These are phyloP conservation scores for Notolepis coatsorum DNA, from an alignment of 2,797 vertebrate species.

Conservation along the genomic window DNA sequence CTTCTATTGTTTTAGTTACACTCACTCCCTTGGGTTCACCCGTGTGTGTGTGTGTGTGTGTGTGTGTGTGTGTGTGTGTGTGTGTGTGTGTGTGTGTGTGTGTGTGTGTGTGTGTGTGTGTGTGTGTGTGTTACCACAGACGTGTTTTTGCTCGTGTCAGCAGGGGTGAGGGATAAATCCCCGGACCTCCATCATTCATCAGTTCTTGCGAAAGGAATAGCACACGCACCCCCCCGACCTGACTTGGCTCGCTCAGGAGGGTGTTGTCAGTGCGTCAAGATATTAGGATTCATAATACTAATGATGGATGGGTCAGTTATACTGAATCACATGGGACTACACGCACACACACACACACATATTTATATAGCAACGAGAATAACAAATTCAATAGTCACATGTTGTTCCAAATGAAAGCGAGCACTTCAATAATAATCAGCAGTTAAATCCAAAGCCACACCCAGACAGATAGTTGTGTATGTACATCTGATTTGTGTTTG, in stretches of 20 bases:
- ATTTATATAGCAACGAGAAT: no score
- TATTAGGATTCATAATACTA: slow-evolving; percentile 23
- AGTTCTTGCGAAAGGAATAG: slow-evolving; percentile 32
- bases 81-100: background rate
- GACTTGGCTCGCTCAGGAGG: slow-evolving; percentile 5
- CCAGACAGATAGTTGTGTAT: background rate
- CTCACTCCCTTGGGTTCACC: slow-evolving; percentile 18
- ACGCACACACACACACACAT: background rate
- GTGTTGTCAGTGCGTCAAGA: slow-evolving; percentile 7
- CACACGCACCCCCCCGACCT: slow-evolving; percentile 6
- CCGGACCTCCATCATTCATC: slow-evolving; percentile 29
- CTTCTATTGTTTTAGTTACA: slow-evolving; percentile 52
- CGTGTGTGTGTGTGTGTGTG: slow-evolving; percentile 1
- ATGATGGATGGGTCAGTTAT: slow-evolving; percentile 26
- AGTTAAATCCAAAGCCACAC: no score
- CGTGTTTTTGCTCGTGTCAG: slow-evolving; percentile 19
- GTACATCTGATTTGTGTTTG: background rate
- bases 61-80: slow-evolving; percentile 9
- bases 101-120: background rate
- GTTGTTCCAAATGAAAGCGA: no score
- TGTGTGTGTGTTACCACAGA: slow-evolving; percentile 35
- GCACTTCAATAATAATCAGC: no score
- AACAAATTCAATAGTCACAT: no score
- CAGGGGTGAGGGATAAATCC: slow-evolving; percentile 29
- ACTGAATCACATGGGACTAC: slow-evolving; percentile 15